Evolutionary conservation across 2,113 vertebrate species (phyloP).

Genomic region (Elanoides forficatus): DNA sequence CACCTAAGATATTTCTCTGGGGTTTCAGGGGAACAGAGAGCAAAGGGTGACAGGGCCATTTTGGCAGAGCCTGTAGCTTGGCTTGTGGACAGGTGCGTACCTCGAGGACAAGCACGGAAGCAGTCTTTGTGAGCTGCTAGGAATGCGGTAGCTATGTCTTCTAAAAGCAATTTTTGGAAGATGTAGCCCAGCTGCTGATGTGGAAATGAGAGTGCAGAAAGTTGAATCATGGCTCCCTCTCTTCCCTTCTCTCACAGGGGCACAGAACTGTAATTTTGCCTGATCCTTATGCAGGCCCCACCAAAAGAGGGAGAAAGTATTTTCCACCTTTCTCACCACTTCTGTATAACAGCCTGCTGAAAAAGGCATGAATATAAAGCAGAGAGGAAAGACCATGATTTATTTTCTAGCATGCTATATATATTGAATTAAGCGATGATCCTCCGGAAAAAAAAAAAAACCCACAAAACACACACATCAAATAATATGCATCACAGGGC

Average conservation of each 20-base stretch:
- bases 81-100: background rate
- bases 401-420: background rate
- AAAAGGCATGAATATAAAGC: background rate
- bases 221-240: background rate
- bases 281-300: background rate
- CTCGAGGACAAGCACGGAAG: background rate
- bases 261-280: background rate
- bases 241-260: background rate
- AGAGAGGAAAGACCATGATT: background rate
- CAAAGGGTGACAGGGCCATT: background rate
- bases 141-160: background rate
- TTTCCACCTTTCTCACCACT: background rate
- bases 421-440: background rate
- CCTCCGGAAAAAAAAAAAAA: background rate
- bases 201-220: background rate
- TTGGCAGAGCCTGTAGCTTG: background rate
- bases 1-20: background rate
- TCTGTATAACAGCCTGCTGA: background rate
- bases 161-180: background rate
- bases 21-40: background rate
- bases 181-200: background rate
- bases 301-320: background rate
- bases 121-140: background rate
- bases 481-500: background rate
- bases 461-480: background rate